Evolutionary conservation across 2,797 vertebrate genomes (phyloP), one percentile per base, ranked within the genome.

Genomic region (Poeciliopsis paucimaculata): DNA sequence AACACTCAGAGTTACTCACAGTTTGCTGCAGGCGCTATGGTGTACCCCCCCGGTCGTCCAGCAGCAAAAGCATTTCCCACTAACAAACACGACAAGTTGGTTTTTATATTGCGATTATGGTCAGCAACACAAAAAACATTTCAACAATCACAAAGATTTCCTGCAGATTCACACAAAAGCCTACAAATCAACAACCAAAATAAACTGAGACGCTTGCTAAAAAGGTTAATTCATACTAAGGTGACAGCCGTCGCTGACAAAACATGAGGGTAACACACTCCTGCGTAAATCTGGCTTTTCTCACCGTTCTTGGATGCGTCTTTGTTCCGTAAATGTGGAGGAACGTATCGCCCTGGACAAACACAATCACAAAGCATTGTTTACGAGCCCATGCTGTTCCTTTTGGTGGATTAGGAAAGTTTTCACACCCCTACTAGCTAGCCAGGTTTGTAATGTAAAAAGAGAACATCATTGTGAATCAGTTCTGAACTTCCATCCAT

Each of bases 261-360:
- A 60, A 28, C 26, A 1, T 15, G 26, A 60, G 12, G 13, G 11
- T 13, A 34, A 64, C 15, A 34, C 60, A 66, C 62, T 66, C 62
- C 62, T 66, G 62, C 34, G 18, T 10, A 26, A 41, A 13, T 28
- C 12, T 23, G 1, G 15, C 23, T 53, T 16, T 18, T 53, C 89
- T 90, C 87, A 94, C 91, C 93, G 89, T 89, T 92, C 89, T 91
- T 92, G 76, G 97, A 93, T 91, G 95, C 95, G 91, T 98, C 97
- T 93, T 97, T 97, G 95, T 98, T 99, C 94, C 97, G 95, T 95
- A 98, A 92, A 88, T 99, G 98, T 96, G 98, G 98, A 94, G 98
- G 97, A 95, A 99, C 98, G 90, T 98, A 99, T 92, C 97, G 95
- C 73, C 97, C 98, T 98, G 85, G 49, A 60, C 28, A 77, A 23